Evolutionary conservation across 2,113 vertebrate genomes (phyloP).

Genomic region (Pongo abelii): DNA sequence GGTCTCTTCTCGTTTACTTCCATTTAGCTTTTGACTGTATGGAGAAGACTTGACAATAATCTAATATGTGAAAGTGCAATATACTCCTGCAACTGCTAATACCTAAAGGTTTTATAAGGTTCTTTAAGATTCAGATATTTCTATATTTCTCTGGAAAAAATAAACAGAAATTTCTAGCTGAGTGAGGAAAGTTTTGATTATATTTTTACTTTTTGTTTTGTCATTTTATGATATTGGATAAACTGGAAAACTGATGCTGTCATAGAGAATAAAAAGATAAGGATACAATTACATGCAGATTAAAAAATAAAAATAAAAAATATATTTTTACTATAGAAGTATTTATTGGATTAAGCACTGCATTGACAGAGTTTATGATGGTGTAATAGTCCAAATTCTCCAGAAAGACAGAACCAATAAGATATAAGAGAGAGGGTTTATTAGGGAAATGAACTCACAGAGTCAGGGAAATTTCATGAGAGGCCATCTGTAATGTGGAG

Average conservation of each 20-base stretch:
- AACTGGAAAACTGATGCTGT: neutral
- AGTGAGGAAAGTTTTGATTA: neutral
- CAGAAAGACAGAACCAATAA: neutral
- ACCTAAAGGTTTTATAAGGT: neutral
- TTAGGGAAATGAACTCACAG: neutral
- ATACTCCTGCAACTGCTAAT: neutral
- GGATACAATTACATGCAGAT: neutral
- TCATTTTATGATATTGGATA: neutral
- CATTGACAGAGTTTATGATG: neutral
- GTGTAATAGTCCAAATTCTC: neutral
- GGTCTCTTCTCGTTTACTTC: neutral
- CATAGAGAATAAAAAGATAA: neutral
- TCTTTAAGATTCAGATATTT: neutral
- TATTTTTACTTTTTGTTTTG: neutral
- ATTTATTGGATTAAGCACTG: neutral
- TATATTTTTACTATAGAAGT: neutral
- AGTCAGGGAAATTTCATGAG: neutral
- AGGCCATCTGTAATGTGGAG: neutral
- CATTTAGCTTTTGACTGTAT: neutral
- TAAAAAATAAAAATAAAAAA: neutral
- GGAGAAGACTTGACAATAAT: neutral
- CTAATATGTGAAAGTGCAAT: neutral
- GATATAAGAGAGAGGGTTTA: neutral
- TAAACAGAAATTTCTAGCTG: neutral
- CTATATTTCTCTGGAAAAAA: neutral